Evolutionary conservation across 2,113 vertebrate genomes (phyloP).

Genomic region (Oreochromis tanganicae): DNA sequence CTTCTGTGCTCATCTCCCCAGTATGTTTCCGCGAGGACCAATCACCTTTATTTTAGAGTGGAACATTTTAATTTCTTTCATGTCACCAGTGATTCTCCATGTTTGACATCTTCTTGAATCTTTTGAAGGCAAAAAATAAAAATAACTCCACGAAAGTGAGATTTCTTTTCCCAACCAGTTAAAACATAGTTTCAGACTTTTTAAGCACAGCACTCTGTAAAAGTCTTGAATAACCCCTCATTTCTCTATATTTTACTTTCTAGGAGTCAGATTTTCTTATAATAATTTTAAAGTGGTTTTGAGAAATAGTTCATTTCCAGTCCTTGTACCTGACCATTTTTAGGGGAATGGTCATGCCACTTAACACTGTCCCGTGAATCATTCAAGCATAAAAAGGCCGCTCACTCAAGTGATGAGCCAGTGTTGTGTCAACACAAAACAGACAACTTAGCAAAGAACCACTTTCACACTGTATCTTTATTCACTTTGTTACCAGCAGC

Average conservation of each 20-base stretch:
- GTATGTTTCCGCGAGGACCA: neutral
- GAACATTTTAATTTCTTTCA: neutral
- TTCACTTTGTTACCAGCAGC: neutral
- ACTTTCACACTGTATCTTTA: neutral
- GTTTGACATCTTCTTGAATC: neutral
- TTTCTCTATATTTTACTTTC: neutral
- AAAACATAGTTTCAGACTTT: neutral
- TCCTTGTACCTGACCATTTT: neutral
- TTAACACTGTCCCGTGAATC: neutral
- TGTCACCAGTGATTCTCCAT: neutral
- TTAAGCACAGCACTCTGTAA: neutral
- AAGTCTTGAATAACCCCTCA: neutral
- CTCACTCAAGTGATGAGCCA: neutral
- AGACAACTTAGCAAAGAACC: neutral
- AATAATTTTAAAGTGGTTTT: neutral
- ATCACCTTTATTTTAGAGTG: neutral
- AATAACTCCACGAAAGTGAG: neutral
- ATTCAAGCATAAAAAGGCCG: neutral
- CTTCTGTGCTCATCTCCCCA: neutral
- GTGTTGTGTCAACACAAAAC: neutral
- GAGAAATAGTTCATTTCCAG: neutral
- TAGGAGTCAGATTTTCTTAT: neutral
- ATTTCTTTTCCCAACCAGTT: neutral
- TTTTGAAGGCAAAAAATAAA: neutral
- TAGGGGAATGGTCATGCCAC: neutral